Percentiles rank a stretch among this genome's conserved stretches.
Evolutionary conservation across 1,140 invertebrate species (phyloP).

Genomic region (Augochlora pura): DNA sequence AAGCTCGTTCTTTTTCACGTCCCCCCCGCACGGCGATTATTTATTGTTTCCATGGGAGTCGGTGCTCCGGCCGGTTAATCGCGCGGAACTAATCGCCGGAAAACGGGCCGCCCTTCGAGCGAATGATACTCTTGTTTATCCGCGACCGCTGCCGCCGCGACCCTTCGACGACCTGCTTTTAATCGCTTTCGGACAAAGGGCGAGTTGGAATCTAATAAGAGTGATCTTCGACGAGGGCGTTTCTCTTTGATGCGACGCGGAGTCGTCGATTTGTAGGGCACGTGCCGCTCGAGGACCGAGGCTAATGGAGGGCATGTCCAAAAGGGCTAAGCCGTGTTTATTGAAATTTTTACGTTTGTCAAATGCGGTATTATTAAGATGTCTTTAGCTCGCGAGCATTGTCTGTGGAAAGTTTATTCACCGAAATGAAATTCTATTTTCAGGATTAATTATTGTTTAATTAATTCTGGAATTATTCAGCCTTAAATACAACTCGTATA

Average conservation of each 20-base stretch:
- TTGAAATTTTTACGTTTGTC: conserved; percentile 7
- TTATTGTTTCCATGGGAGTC: background rate
- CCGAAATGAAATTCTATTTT: too few relatives aligned
- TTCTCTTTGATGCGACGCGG: conserved; percentile 39
- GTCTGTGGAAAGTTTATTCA: too few relatives aligned
- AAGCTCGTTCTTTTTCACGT: too few relatives aligned
- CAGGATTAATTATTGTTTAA: too few relatives aligned
- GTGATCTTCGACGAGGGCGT: background rate
- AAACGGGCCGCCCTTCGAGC: background rate
- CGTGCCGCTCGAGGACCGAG: conserved; percentile 6
- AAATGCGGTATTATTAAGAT: too few relatives aligned
- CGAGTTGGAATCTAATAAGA: background rate
- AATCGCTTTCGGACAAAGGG: background rate
- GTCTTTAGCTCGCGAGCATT: too few relatives aligned
- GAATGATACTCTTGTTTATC: background rate
- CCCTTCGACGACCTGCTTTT: background rate
- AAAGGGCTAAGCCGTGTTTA: background rate
- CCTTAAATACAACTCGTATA: too few relatives aligned
- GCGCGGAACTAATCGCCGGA: conserved; percentile 1
- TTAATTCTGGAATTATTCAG: too few relatives aligned
- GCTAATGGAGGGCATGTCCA: conserved; percentile 11
- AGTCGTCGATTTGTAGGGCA: conserved; percentile 15
- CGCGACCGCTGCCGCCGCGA: background rate
- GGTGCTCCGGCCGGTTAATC: background rate
- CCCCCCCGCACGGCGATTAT: background rate